A percentile compares a stretch with the other conserved stretches of the same genome.
These are phyloP conservation scores for Cassiopea andromeda DNA, from an alignment of 30 jellyfish, hydroid and myxozoan genomes.

Conservation along the genomic window DNA sequence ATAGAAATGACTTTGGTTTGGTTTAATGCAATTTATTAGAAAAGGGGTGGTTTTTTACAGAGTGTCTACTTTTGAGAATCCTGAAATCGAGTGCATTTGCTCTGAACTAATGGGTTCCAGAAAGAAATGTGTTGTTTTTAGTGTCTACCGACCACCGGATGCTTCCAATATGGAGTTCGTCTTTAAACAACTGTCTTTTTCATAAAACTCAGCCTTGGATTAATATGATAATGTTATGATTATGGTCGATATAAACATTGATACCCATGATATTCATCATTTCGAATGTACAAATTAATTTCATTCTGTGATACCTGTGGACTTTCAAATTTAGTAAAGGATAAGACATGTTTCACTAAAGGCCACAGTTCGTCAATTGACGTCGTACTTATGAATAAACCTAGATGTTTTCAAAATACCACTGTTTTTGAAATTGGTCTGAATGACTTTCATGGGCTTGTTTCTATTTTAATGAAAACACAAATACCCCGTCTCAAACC, in stretches of 20 bases:
- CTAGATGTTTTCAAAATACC: conserved; percentile 37
- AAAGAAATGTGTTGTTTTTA: conserved; percentile 30
- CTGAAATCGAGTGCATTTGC: conserved; percentile 6
- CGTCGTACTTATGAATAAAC: conserved; percentile 27
- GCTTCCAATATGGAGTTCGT: conserved; percentile 14
- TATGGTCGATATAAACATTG: conserved; percentile 17
- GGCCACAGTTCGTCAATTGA: conserved; percentile 33
- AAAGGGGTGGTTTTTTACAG: conserved; percentile 38
- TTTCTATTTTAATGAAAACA: conserved; percentile 43
- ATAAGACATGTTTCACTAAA: conserved; percentile 41
- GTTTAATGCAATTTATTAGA: conserved; percentile 27
- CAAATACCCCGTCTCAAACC: conserved; percentile 67
- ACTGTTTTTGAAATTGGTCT: conserved; percentile 50
- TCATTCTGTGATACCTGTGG: conserved; percentile 47
- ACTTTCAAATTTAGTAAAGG: conserved; percentile 54
- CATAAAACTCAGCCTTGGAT: conserved; percentile 13
- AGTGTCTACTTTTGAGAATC: conserved; percentile 38
- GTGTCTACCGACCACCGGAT: conserved; percentile 54
- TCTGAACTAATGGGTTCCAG: conserved; percentile 21
- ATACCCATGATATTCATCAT: conserved; percentile 29
- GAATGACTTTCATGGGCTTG: conserved; percentile 47
- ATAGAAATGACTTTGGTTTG: conserved; percentile 35
- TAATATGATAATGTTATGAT: conserved; percentile 11
- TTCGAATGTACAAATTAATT: conserved; percentile 36
- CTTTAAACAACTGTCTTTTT: conserved; percentile 29